Evolutionary conservation across 2,888 invertebrate species (phyloP), one percentile per base, ranked within the genome.

Genomic region (Stenichneumon culpator): DNA sequence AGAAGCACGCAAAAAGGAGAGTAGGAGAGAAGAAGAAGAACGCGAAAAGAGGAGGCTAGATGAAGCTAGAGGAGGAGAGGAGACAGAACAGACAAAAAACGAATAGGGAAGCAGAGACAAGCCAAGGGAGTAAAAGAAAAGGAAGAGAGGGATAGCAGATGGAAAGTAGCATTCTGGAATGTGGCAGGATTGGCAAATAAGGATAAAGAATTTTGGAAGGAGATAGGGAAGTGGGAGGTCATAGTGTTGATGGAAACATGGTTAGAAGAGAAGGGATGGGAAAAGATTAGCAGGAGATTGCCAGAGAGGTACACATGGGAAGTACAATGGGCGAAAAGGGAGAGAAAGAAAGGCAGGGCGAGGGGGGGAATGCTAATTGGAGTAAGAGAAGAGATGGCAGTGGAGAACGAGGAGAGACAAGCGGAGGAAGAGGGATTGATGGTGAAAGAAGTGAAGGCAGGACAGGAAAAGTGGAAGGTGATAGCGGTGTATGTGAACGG

Each of bases 211-310:
- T 86, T 87, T 22, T 87, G 86, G 82, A 57, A 82, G 1, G 81
- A 28, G 36, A 11, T 89, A 16, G 79, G 69, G 9, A 63, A 63
- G 7, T 86, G 65, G 57, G 86, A 88, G 7, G 77, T 84, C 2
- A 32, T 89, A 14, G 75, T 82, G 9, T n/a, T 88, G 60, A 54
- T 54, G 5, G 86, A 88, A 54, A 88, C 87, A 9, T 87, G 88
- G 88, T 5, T 87, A 25, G 87, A 83, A 11, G 86, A 86, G 54
- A 88, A 88, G 19, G 69, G 39, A 1, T 87, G 88, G 86, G 67
- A 69, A 1, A 75, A 22, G 14, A 9, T 82, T 9, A 83, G 60
- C 9, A 16, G 19, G 0, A 81, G 44, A 14, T 19, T 88, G 2
- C 70, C 86, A 3, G 60, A 73, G 16, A 83, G 69, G 1, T 87